Percentiles rank a stretch among this genome's conserved stretches.
Conservation (phyloP, 1,140 invertebrate genomes). For the Oncopodura yosiiana region DNA sequence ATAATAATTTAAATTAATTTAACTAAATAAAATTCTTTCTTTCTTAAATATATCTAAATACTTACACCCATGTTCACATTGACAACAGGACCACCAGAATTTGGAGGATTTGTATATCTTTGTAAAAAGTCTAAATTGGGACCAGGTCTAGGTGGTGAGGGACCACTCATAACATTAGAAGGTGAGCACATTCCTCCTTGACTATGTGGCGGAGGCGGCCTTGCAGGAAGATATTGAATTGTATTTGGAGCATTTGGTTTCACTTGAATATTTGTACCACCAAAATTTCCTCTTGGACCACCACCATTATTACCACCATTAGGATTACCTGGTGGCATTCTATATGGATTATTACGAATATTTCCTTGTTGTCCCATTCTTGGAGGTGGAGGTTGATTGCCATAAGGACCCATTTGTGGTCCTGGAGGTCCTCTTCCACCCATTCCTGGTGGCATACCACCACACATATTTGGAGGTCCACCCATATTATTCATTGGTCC, state of each 20-base stretch:
- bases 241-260: slow-evolving; percentile 94
- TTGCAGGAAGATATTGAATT: slow-evolving; percentile 90
- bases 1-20: background rate
- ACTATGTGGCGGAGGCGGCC: slow-evolving; percentile 48
- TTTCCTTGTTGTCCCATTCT: slow-evolving; percentile 11
- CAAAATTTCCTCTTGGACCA: slow-evolving; percentile 35
- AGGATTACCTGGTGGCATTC: slow-evolving; percentile 25
- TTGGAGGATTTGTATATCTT: slow-evolving; percentile 70
- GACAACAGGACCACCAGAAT: slow-evolving; percentile 33
- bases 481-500: slow-evolving; percentile 40
- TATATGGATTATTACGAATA: slow-evolving; percentile 22
- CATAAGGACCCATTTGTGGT: slow-evolving; percentile 35
- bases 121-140: slow-evolving; percentile 87
- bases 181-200: slow-evolving; percentile 32
- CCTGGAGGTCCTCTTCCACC: slow-evolving; percentile 9
- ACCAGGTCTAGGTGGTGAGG: slow-evolving; percentile 51
- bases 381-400: slow-evolving; percentile 17
- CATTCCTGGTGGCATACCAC: background rate
- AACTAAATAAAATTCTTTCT: background rate
- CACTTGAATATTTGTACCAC: slow-evolving; percentile 73
- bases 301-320: slow-evolving; percentile 14
- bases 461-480: slow-evolving; percentile 32
- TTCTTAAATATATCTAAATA: background rate
- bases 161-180: slow-evolving; percentile 34
- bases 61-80: slow-evolving; percentile 36